phyloP scores from a whole-genome alignment of 2,888 invertebrate genomes.

The Eupithecia tripunctaria region DNA sequence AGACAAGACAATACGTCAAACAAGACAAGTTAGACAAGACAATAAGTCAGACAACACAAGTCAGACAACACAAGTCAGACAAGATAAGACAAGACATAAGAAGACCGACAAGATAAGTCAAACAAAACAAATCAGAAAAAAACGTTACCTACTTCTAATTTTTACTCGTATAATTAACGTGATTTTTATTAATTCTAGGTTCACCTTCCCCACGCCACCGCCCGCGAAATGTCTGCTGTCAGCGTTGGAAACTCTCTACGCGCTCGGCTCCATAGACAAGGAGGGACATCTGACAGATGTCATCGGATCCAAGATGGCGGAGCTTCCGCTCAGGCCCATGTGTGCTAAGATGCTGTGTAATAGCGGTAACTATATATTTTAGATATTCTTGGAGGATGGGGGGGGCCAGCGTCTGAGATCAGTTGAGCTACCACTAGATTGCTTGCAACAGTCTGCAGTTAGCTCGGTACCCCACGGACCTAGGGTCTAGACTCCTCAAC shows the following conservation, averaged over 20 bases:
- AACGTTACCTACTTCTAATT: neutral
- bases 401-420: too few relatives aligned
- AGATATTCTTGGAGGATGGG: neutral
- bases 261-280: slow-evolving; percentile 91
- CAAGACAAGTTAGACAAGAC: too few relatives aligned
- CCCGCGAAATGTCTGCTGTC: slow-evolving; percentile 94
- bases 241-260: slow-evolving; percentile 94
- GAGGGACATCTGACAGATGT: slow-evolving; percentile 90
- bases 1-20: too few relatives aligned
- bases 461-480: too few relatives aligned
- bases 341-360: slow-evolving; percentile 93
- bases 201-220: slow-evolving; percentile 96
- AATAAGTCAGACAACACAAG: too few relatives aligned
- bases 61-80: too few relatives aligned
- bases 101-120: too few relatives aligned
- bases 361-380: slow-evolving; percentile 85
- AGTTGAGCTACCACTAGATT: too few relatives aligned
- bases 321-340: slow-evolving; percentile 95
- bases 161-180: neutral
- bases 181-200: slow-evolving; percentile 75
- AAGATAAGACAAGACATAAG: too few relatives aligned
- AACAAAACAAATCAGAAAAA: too few relatives aligned
- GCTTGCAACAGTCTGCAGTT: too few relatives aligned
- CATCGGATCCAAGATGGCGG: slow-evolving; percentile 93
- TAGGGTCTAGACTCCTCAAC: too few relatives aligned